Percentiles rank a stretch among this genome's conserved stretches.
Conservation (phyloP, 1,140 invertebrate species). For the Aphaenogaster rudis region DNA sequence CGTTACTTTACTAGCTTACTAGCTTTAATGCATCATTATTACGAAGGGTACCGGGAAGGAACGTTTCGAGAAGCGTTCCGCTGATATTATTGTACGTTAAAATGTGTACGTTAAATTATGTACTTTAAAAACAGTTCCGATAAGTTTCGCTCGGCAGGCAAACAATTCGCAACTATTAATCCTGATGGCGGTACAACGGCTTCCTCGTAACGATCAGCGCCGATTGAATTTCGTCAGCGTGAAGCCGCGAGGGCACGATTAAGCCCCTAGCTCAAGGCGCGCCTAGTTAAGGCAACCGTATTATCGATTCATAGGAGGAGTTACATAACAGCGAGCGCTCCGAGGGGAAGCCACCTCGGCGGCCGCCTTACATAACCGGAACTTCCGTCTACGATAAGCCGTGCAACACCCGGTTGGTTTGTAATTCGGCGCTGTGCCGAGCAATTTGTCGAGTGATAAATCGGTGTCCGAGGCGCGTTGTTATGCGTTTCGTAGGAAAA, state of each 20-base stretch:
- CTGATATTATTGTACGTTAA: background rate
- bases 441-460: constrained; percentile 70
- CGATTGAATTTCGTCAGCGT: constrained; percentile 45
- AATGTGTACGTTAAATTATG: background rate
- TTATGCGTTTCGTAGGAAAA: constrained; percentile 16
- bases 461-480: constrained; percentile 12
- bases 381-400: constrained; percentile 70
- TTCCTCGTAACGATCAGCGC: constrained; percentile 3
- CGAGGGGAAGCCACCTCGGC: constrained; percentile 52
- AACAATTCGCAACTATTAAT: constrained; percentile 5
- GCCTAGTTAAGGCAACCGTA: constrained; percentile 70
- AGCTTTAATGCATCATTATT: background rate
- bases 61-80: background rate
- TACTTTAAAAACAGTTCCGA: background rate
- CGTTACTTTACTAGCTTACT: background rate
- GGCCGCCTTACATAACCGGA: constrained; percentile 69
- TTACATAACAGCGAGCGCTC: constrained; percentile 62
- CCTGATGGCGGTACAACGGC: background rate
- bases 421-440: constrained; percentile 64
- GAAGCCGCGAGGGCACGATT: constrained; percentile 45
- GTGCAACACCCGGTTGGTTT: constrained; percentile 38
- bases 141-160: background rate
- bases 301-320: constrained; percentile 74
- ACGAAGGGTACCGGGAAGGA: background rate
- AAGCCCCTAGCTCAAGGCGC: constrained; percentile 46